phyloP scores from a whole-genome alignment of 2,797 vertebrate species.

The Poecile montanus region DNA sequence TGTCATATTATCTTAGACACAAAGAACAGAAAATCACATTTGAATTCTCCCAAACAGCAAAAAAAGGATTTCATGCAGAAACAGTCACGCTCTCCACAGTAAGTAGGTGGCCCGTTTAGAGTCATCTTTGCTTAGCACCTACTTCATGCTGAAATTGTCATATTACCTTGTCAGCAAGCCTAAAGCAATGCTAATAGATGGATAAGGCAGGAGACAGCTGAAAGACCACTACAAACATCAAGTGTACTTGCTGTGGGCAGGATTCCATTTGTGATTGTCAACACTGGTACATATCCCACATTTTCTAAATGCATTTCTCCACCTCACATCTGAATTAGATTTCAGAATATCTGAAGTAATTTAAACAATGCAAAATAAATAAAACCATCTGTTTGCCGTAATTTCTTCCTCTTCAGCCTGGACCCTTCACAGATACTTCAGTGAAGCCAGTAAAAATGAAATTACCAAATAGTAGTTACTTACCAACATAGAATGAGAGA shows the following conservation, averaged over 20 bases:
- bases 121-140: conserved; percentile 55
- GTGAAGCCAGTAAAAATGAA: not conserved
- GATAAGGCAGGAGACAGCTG: conserved; percentile 27
- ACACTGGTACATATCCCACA: not conserved
- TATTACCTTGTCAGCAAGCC: conserved; percentile 53
- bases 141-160: conserved; percentile 32
- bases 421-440: not conserved
- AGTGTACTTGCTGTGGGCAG: conserved; percentile 38
- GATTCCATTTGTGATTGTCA: conserved; percentile 48
- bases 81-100: not conserved
- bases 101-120: conserved; percentile 8
- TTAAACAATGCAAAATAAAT: conserved; percentile 43
- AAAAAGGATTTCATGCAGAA: conserved; percentile 50
- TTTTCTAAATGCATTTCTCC: conserved; percentile 14
- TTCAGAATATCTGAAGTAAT: conserved; percentile 34
- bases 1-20: conserved; percentile 47
- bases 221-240: not conserved
- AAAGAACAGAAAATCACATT: conserved; percentile 44
- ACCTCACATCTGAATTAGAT: conserved; percentile 47
- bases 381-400: conserved; percentile 7
- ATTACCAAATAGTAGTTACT: not conserved
- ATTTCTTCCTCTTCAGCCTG: conserved; percentile 5
- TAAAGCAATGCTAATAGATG: conserved; percentile 32
- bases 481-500: not conserved
- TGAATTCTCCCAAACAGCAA: conserved; percentile 46